Conservation (phyloP, 2,888 invertebrate species). For the Tetragonisca angustula region DNA sequence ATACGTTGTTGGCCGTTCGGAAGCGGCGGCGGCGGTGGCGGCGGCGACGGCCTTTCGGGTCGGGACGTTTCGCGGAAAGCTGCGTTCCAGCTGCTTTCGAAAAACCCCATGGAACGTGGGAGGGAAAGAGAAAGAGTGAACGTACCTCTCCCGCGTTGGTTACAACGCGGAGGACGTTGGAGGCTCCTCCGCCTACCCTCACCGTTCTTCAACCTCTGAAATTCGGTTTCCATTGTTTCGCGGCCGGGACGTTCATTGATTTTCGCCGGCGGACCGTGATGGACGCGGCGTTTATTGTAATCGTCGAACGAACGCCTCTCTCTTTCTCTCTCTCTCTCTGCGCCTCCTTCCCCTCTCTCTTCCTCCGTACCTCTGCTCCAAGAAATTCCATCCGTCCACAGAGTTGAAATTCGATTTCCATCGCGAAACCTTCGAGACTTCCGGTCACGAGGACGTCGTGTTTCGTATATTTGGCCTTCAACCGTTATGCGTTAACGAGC, state of each 20-base stretch:
- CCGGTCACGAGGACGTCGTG: not conserved
- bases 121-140: not conserved
- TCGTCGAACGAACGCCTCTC: conserved; percentile 45
- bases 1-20: conserved; percentile 48
- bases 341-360: not conserved
- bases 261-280: conserved; percentile 57
- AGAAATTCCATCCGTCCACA: conserved; percentile 37
- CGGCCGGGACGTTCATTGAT: conserved; percentile 49
- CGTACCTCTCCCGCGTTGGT: not conserved
- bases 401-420: conserved; percentile 50
- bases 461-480: too few relatives aligned
- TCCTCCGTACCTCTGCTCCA: not conserved
- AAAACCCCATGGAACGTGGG: not conserved
- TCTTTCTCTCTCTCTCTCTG: not conserved
- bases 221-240: conserved; percentile 58
- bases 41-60: conserved; percentile 19
- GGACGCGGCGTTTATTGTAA: conserved; percentile 61
- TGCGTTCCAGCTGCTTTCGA: conserved; percentile 13
- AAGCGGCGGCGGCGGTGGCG: conserved; percentile 15
- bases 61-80: conserved; percentile 46
- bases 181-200: not conserved
- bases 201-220: conserved; percentile 34
- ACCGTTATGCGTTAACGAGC: too few relatives aligned
- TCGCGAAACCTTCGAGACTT: conserved; percentile 9
- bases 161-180: conserved; percentile 4